Percentiles rank a stretch among this genome's conserved stretches.
These are phyloP conservation scores for Lerema accius DNA, from an alignment of 1,140 invertebrate genomes.

Conservation along the genomic window DNA sequence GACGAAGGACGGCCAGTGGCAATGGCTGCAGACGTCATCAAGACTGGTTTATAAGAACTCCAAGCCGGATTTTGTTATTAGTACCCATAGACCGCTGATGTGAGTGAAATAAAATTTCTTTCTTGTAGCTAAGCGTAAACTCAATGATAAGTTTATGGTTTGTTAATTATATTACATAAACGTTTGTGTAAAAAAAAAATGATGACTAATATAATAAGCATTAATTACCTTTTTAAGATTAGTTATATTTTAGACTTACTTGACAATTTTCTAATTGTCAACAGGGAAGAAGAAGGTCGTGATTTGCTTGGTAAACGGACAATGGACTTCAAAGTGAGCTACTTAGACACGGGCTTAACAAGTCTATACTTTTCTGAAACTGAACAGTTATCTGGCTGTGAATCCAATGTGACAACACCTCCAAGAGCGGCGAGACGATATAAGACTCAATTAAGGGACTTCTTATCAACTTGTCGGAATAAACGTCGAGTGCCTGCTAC, in stretches of 20 bases:
- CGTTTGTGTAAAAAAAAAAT: too few species aligned
- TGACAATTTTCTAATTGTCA: conserved; percentile 56
- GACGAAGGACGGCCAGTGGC: conserved; percentile 96
- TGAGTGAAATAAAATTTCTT: too few species aligned
- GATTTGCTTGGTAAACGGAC: conserved; percentile 98
- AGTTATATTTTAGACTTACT: too few species aligned
- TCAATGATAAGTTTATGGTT: too few species aligned
- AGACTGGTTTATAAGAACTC: conserved; percentile 99
- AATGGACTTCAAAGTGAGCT: conserved; percentile 99
- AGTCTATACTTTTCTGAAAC: conserved; percentile 94
- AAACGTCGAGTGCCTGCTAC: conserved; percentile 91
- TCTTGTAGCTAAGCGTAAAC: too few species aligned
- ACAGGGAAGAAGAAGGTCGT: conserved; percentile 98
- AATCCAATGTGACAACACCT: conserved; percentile 84
- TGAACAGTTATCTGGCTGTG: conserved; percentile 88
- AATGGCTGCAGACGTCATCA: conserved; percentile 99
- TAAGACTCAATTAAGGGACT: conserved; percentile 96
- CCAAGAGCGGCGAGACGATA: conserved; percentile 93
- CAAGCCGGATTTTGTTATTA: conserved; percentile 99
- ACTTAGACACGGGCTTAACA: conserved; percentile 95
- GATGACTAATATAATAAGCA: too few species aligned
- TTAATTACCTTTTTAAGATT: too few species aligned
- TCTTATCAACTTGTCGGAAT: conserved; percentile 94
- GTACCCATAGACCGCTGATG: conserved; percentile 98
- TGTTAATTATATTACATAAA: too few species aligned